Conservation (phyloP, 2,888 invertebrate species). For the Nasonia oneida region DNA sequence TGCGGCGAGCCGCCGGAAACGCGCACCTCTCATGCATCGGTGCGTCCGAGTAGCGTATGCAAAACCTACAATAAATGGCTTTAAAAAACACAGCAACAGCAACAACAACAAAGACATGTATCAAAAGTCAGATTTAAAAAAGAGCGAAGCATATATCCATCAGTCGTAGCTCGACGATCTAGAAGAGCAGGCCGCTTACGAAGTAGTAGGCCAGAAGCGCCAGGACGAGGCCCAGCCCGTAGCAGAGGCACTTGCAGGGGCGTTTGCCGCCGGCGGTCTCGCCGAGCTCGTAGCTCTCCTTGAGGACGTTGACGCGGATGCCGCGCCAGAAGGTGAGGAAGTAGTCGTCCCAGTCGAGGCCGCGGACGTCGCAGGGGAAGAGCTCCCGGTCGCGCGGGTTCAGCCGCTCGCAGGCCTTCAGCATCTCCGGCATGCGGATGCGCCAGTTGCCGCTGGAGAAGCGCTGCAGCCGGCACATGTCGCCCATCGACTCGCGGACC, state of each 20-base stretch:
- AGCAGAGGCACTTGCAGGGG: slow-evolving; percentile 20
- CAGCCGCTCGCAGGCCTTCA: slow-evolving; percentile 67
- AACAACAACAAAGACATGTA: neutral
- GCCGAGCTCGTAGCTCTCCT: slow-evolving; percentile 8
- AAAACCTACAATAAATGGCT: too few species aligned
- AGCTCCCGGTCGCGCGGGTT: slow-evolving; percentile 66
- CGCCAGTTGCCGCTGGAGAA: slow-evolving; percentile 63
- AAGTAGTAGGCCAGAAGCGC: slow-evolving; percentile 14
- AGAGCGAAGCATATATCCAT: neutral
- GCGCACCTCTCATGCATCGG: too few species aligned
- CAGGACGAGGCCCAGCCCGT: neutral
- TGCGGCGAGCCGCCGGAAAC: neutral
- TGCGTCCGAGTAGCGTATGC: too few species aligned
- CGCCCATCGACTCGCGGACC: slow-evolving; percentile 44
- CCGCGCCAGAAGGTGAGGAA: slow-evolving; percentile 63
- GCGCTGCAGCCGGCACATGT: slow-evolving; percentile 41
- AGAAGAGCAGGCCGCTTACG: neutral
- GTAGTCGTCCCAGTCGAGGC: slow-evolving; percentile 68
- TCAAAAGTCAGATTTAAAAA: neutral
- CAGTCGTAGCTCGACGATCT: neutral
- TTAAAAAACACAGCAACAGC: too few species aligned
- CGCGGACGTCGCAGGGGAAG: slow-evolving; percentile 69
- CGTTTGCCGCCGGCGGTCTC: slow-evolving; percentile 9
- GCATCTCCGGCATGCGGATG: slow-evolving; percentile 65
- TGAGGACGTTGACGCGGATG: slow-evolving; percentile 60